phyloP scores from a whole-genome alignment of 1,140 invertebrate genomes.

The Seison nebaliae region DNA sequence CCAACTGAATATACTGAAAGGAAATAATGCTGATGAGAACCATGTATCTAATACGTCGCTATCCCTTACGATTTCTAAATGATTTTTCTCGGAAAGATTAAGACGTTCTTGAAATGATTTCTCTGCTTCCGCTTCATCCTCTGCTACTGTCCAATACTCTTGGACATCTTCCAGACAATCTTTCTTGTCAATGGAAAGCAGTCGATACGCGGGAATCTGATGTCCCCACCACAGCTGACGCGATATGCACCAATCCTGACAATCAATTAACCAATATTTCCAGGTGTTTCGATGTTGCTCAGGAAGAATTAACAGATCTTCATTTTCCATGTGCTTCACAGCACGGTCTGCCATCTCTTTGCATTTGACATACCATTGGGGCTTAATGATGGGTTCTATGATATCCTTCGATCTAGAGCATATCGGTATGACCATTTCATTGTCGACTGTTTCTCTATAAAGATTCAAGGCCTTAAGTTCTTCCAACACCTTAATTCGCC shows the following conservation, averaged over 20 bases:
- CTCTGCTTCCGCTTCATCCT: slow-evolving; percentile 2
- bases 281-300: slow-evolving; percentile 13
- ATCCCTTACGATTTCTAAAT: slow-evolving; percentile 15
- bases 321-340: slow-evolving; percentile 13
- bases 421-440: slow-evolving; percentile 13
- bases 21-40: slow-evolving; percentile 28
- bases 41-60: slow-evolving; percentile 30
- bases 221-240: slow-evolving; percentile 18
- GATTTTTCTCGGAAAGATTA: not conserved
- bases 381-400: slow-evolving; percentile 16
- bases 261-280: slow-evolving; percentile 4
- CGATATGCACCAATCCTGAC: slow-evolving; percentile 17
- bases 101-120: not conserved
- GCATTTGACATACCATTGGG: slow-evolving; percentile 17
- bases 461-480: slow-evolving; percentile 3
- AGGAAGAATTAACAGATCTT: slow-evolving; percentile 14
- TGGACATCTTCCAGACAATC: not conserved
- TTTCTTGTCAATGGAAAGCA: not conserved
- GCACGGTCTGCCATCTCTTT: slow-evolving; percentile 13
- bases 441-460: slow-evolving; percentile 10
- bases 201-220: slow-evolving; percentile 15
- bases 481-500: slow-evolving; percentile 11
- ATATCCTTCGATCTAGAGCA: slow-evolving; percentile 16
- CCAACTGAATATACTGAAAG: slow-evolving; percentile 20
- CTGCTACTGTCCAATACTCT: slow-evolving; percentile 5